A percentile compares a stretch with the other conserved stretches of the same genome.
These are phyloP conservation scores for Corythaeola cristata DNA, from an alignment of 2,113 vertebrate species.

Conservation along the genomic window DNA sequence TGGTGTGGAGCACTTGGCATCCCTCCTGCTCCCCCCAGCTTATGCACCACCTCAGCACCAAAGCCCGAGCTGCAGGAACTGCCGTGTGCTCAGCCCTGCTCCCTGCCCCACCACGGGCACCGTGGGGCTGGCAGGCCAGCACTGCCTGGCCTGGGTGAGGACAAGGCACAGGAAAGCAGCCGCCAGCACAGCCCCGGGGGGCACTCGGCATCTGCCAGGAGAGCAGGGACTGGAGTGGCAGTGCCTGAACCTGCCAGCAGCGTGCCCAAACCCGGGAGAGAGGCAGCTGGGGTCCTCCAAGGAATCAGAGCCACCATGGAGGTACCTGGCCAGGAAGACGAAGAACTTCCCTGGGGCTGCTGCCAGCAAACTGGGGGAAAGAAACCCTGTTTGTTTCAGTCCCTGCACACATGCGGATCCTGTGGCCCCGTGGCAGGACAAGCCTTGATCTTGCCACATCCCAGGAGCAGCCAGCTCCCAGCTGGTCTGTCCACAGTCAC, in stretches of 20 bases:
- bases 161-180: not conserved
- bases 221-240: not conserved
- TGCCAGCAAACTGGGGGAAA: not conserved
- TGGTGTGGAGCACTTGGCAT: no score
- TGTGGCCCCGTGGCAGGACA: not conserved
- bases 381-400: not conserved
- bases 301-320: not conserved
- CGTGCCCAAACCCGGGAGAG: fast-evolving
- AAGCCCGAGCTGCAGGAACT: not conserved
- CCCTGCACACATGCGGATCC: not conserved
- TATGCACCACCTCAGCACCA: not conserved
- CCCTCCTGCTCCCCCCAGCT: fast-evolving
- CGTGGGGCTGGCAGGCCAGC: not conserved
- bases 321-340: not conserved
- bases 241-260: not conserved
- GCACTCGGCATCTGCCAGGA: not conserved
- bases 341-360: not conserved
- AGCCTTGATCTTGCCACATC: not conserved
- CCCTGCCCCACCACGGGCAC: not conserved
- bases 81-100: not conserved
- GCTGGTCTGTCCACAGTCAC: not conserved
- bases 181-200: fast-evolving
- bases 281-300: not conserved
- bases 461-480: not conserved
- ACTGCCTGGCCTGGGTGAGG: fast-evolving